Base-by-base conservation (phyloP, 2,113 vertebrate genomes). In the Azemiops feae region DNA sequence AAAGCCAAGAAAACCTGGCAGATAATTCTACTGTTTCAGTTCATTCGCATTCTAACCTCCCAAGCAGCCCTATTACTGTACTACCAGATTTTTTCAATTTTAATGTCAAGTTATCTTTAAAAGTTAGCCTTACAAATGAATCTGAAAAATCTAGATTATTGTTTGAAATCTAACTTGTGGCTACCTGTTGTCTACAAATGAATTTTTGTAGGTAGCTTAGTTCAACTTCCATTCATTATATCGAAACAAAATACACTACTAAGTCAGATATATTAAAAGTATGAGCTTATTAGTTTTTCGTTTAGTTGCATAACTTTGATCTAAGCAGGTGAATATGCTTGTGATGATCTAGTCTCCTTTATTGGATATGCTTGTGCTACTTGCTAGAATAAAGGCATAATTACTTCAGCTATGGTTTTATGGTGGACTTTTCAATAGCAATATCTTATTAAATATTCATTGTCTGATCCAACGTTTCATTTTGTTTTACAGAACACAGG, bases 401-500 rank as follows among this genome's bases (percentile, higher is more conserved):
- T 5, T 64, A 91, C 3, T 85, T 86, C 47, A 93, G 52, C 10
- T 47, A 95, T 12, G 2, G 8, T 93, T 27, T 53, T 92, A 95
- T 87, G 95, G 91, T 18, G 91, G 93, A 52, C 95, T 93, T 94
- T 93, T 47, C 89, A 14, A 45, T 64, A 87, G 34, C 47, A 27
- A 58, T 92, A 69, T 91, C 88, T 87, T 89, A 93, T 89, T 92
- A 94, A 95, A 95, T 88, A 95, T 57, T 94, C 53, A 50, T 90
- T 85, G 95, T 95, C 97, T 95, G 92, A 81, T 97, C 92, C n/a
- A 96, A 95, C 95, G 95, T 96, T 97, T 96, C 94, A 93, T 95
- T 95, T 95, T 91, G 91, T 94, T 95, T 96, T 95, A 95, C 95
- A 96, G 95, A 96, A 96, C 91, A 95, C 94, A 95, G 94, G 92